Conservation (phyloP, 1,140 invertebrate species). For the Caenorhabditis inopinata region DNA sequence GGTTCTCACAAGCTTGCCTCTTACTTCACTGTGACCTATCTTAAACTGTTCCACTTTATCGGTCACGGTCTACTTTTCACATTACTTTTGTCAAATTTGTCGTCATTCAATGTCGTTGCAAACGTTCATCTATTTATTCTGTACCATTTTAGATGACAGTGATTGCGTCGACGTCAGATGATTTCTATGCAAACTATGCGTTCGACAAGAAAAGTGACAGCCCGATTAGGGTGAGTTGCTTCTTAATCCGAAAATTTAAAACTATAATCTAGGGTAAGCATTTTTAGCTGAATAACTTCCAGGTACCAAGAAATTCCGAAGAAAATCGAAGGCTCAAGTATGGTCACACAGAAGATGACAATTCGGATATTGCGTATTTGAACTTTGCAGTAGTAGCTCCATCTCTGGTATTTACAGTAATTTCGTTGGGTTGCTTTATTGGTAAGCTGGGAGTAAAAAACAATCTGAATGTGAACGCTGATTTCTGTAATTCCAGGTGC, state of each 20-base stretch:
- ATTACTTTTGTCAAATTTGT: no score
- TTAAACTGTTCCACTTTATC: no score
- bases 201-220: constrained; percentile 8
- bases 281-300: neutral
- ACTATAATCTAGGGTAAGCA: neutral
- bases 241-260: neutral
- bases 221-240: neutral
- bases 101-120: neutral
- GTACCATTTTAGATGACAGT: constrained; percentile 8
- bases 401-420: neutral
- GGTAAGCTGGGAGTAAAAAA: neutral
- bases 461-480: neutral
- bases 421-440: neutral
- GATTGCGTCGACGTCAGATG: constrained; percentile 18
- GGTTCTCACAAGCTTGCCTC: no score
- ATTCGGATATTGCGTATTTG: constrained; percentile 38
- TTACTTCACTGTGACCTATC: no score
- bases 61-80: no score
- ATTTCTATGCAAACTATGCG: constrained; percentile 31
- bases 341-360: constrained; percentile 33
- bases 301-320: constrained; percentile 6
- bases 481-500: neutral
- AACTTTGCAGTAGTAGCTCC: constrained; percentile 24
- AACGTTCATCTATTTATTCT: neutral
- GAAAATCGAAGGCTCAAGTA: constrained; percentile 19